Conservation (phyloP, 2,797 vertebrate species). For the Phylloscopus collybita region DNA sequence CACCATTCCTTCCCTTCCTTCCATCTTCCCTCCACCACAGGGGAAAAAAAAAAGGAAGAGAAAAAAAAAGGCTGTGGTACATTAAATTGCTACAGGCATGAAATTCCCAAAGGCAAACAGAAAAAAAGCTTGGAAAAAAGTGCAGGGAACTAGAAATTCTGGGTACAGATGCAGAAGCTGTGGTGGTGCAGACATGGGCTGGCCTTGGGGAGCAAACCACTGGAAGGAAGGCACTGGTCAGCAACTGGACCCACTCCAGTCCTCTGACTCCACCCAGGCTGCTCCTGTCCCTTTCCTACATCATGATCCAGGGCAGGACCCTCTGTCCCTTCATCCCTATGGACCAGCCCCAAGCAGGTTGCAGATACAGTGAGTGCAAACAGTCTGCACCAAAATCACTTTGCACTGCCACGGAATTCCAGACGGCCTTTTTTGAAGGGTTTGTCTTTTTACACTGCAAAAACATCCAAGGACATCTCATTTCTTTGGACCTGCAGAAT, state of each 20-base stretch:
- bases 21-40: not conserved
- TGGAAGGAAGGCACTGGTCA: not conserved
- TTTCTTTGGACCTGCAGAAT: not conserved
- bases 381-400: not conserved
- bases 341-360: not conserved
- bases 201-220: not conserved
- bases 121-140: not conserved
- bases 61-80: not conserved
- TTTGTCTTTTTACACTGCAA: not conserved
- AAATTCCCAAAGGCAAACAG: constrained; percentile 42
- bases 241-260: not conserved
- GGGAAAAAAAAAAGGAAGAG: not conserved
- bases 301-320: not conserved
- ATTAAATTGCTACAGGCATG: constrained; percentile 39
- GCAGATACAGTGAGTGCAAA: not conserved
- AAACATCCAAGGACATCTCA: fast-evolving
- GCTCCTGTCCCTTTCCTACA: not conserved
- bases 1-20: not conserved
- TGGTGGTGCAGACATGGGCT: not conserved
- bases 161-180: not conserved
- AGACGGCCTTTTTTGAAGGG: not conserved
- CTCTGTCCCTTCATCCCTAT: fast-evolving
- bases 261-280: not conserved
- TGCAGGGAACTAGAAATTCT: not conserved
- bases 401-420: not conserved